Evolutionary conservation across 2,888 invertebrate species (phyloP).

Genomic region (Cerceris ruficornis): DNA sequence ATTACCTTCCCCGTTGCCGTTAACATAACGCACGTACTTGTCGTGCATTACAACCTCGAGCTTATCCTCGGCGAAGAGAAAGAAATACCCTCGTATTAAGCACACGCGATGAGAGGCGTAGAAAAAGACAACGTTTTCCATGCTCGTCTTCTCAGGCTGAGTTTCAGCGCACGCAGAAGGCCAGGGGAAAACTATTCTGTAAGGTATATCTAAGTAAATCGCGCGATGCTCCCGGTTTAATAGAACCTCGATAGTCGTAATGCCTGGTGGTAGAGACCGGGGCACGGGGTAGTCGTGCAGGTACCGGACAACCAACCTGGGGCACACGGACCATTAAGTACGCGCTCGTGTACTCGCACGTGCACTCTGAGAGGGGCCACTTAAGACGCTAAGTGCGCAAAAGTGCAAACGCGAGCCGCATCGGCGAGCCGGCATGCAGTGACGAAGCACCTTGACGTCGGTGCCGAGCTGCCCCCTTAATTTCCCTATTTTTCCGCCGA

Average conservation of each 20-base stretch:
- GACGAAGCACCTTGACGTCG: constrained; percentile 31
- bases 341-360: constrained; percentile 29
- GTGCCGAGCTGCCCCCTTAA: constrained; percentile 14
- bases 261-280: constrained; percentile 18
- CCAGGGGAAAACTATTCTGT: background rate
- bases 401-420: constrained; percentile 25
- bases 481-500: constrained; percentile 31
- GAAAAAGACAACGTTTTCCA: constrained; percentile 1
- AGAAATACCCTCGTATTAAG: background rate
- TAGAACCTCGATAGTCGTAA: constrained; percentile 49
- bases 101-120: background rate
- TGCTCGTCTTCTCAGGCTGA: background rate
- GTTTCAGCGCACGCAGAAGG: background rate
- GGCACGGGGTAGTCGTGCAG: constrained; percentile 8
- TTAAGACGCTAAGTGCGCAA: constrained; percentile 39
- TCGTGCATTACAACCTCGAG: background rate
- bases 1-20: background rate
- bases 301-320: constrained; percentile 36
- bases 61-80: background rate
- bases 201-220: constrained; percentile 34
- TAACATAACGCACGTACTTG: background rate
- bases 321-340: constrained; percentile 49
- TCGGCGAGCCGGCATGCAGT: constrained; percentile 12
- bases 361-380: constrained; percentile 25
- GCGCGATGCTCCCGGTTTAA: constrained; percentile 47